Percentiles rank a stretch among this genome's conserved stretches.
Evolutionary conservation across 2,113 vertebrate species (phyloP).

Genomic region (Grantiella picta): DNA sequence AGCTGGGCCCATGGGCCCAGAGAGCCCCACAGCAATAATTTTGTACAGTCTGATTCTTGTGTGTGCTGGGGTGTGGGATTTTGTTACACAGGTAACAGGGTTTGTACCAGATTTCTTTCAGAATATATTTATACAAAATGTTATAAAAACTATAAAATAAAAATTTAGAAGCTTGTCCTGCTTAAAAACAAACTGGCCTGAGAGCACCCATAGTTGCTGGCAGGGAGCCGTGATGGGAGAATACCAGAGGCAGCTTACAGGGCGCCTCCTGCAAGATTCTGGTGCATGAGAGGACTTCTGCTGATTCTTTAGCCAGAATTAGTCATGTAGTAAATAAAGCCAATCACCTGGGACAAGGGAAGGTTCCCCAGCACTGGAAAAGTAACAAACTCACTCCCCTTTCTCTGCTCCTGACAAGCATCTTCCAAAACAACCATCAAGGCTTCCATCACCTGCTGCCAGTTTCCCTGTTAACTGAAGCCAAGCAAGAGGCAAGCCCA

Average conservation of each 20-base stretch:
- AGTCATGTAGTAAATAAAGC: background rate
- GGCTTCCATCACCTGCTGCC: background rate
- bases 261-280: background rate
- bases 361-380: no score
- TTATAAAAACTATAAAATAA: background rate
- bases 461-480: background rate
- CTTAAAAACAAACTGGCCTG: background rate
- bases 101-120: background rate
- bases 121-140: background rate
- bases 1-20: rapidly evolving
- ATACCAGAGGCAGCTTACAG: rapidly evolving
- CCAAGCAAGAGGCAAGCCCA: background rate
- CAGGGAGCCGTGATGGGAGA: rapidly evolving
- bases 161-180: background rate
- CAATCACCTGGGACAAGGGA: rapidly evolving
- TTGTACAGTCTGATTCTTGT: background rate
- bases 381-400: background rate
- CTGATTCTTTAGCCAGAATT: background rate
- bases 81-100: background rate
- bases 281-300: background rate
- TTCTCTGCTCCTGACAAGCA: background rate
- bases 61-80: background rate
- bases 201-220: rapidly evolving
- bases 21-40: background rate
- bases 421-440: background rate